These are phyloP conservation scores for Temnopleurus reevesii DNA, from an alignment of 53 echinoderm and acorn worm genomes.

Conservation along the genomic window DNA sequence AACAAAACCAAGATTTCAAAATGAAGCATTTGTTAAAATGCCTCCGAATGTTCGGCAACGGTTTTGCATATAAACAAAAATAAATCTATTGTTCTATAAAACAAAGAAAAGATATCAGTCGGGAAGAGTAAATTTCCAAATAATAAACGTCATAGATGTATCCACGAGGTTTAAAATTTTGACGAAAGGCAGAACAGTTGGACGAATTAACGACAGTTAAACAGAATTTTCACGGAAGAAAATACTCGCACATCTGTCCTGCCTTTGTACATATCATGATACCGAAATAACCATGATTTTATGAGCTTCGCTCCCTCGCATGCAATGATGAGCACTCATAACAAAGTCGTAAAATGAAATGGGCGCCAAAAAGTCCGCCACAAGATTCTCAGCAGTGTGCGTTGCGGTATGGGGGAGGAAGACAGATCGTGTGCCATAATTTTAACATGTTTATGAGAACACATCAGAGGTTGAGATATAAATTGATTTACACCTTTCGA, in stretches of 20 bases:
- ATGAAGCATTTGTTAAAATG: too few species aligned
- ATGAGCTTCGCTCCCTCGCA: background rate
- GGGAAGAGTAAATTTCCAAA: background rate
- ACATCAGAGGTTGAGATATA: constrained; percentile 11
- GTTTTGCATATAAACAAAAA: too few species aligned
- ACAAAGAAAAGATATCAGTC: too few species aligned
- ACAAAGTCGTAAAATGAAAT: constrained; percentile 32
- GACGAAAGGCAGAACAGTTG: background rate
- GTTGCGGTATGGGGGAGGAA: background rate
- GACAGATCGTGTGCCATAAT: constrained; percentile 1
- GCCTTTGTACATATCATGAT: background rate
- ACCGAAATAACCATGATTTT: constrained; percentile 20
- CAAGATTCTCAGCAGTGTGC: background rate
- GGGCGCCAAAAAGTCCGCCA: constrained; percentile 9
- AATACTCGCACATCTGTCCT: background rate
- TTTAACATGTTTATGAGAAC: constrained; percentile 5
- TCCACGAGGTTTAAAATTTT: background rate
- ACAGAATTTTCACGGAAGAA: background rate
- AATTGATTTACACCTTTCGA: constrained; percentile 5
- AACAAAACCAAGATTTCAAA: too few species aligned
- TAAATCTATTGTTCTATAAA: background rate
- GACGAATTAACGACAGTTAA: background rate
- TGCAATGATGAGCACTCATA: background rate
- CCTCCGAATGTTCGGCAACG: too few species aligned
- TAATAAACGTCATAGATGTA: background rate